Evolutionary conservation across 2,888 invertebrate genomes (phyloP).

Genomic region (Dione vanillae): DNA sequence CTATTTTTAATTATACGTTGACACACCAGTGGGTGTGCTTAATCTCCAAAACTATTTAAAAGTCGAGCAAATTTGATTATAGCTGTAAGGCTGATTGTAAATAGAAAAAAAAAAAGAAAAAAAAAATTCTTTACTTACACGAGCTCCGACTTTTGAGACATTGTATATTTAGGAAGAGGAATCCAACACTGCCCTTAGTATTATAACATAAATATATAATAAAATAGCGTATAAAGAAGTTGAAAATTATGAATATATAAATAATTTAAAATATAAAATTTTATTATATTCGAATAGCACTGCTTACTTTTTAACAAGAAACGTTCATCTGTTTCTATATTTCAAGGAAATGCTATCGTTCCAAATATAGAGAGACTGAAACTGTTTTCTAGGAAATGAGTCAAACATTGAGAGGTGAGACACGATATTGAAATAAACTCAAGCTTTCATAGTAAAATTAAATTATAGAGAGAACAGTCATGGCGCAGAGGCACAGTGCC

Average conservation of each 20-base stretch:
- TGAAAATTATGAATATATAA: background rate
- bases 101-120: too few species aligned
- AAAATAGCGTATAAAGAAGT: background rate
- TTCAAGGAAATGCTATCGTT: conserved; percentile 7
- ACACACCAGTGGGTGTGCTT: too few species aligned
- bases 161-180: too few species aligned
- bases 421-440: background rate
- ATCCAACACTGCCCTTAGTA: too few species aligned
- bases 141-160: too few species aligned
- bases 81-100: too few species aligned
- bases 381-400: conserved; percentile 1
- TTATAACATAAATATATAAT: background rate
- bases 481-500: too few species aligned
- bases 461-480: too few species aligned
- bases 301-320: background rate
- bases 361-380: background rate
- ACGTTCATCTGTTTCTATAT: conserved; percentile 7
- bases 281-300: background rate
- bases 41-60: too few species aligned
- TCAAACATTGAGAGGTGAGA: background rate
- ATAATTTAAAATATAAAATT: background rate
- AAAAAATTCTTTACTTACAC: too few species aligned
- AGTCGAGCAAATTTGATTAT: too few species aligned
- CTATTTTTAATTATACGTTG: too few species aligned
- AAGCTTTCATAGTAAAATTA: background rate